phyloP scores from a whole-genome alignment of 2,888 invertebrate genomes.

The Pandemis corylana region DNA sequence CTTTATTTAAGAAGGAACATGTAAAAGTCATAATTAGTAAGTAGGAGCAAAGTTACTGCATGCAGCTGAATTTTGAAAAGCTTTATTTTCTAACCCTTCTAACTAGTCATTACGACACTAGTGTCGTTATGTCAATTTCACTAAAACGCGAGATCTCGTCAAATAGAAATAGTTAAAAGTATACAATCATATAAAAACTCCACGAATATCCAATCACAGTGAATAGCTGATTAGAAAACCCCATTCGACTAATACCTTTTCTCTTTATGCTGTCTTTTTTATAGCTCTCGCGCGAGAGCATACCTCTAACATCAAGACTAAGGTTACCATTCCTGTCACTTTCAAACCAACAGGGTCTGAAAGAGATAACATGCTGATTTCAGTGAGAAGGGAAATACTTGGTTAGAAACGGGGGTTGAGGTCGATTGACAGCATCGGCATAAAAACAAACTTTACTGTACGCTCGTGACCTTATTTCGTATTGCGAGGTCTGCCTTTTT shows the following conservation, averaged over 20 bases:
- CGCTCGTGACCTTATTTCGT: slow-evolving; percentile 40
- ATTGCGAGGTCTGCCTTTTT: slow-evolving; percentile 32
- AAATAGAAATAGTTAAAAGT: background rate
- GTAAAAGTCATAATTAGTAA: too few species aligned
- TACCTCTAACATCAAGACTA: background rate
- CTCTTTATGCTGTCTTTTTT: slow-evolving; percentile 29
- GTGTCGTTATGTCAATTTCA: background rate
- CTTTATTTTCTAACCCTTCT: too few species aligned
- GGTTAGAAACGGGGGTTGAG: background rate
- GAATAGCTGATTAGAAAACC: slow-evolving; percentile 26
- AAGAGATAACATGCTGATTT: slow-evolving; percentile 15
- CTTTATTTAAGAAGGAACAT: too few species aligned
- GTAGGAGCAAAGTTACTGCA: too few species aligned
- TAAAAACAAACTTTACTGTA: slow-evolving; percentile 41
- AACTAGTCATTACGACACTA: too few species aligned
- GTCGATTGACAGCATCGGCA: slow-evolving; percentile 38
- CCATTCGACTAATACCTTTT: slow-evolving; percentile 35
- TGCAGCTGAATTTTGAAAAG: too few species aligned
- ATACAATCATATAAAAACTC: slow-evolving; percentile 2
- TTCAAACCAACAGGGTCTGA: background rate
- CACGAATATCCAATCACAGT: slow-evolving; percentile 16
- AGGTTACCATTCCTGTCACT: background rate
- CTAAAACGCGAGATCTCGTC: background rate
- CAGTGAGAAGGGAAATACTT: background rate
- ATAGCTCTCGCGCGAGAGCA: slow-evolving; percentile 11